Evolutionary conservation across 2,797 vertebrate species (phyloP).

Genomic region (Cuculus canorus): DNA sequence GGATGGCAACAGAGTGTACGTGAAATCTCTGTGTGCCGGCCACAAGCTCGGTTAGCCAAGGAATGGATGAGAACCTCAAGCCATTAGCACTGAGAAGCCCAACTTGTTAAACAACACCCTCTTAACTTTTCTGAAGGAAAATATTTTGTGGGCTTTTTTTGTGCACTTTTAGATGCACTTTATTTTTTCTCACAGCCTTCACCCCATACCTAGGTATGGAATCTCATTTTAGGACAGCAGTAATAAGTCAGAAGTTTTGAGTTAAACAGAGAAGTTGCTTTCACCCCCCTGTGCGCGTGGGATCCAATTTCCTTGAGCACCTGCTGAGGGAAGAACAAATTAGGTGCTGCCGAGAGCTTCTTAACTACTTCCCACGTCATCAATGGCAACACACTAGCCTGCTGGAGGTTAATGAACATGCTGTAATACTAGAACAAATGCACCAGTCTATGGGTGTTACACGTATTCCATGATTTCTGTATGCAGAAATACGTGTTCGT

Average conservation of each 20-base stretch:
- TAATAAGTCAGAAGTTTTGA: constrained; percentile 40
- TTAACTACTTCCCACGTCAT: constrained; percentile 60
- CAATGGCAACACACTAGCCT: constrained; percentile 57
- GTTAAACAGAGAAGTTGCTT: constrained; percentile 30
- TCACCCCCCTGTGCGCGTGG: background rate
- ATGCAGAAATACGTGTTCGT: background rate
- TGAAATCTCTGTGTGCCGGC: rapidly evolving
- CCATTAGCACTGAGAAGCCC: background rate
- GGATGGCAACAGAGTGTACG: rapidly evolving
- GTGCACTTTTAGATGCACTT: background rate
- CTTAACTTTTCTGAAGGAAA: background rate
- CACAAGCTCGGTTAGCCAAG: background rate
- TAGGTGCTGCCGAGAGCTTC: constrained; percentile 54
- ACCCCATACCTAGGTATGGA: background rate
- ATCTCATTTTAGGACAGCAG: constrained; percentile 15
- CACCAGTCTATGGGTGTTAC: background rate
- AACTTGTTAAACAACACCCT: background rate
- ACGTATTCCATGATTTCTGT: constrained; percentile 3
- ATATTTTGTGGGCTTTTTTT: background rate
- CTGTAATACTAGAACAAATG: constrained; percentile 19
- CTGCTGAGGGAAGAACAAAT: constrained; percentile 60
- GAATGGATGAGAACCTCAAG: background rate
- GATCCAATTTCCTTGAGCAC: constrained; percentile 58
- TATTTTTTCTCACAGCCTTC: background rate
- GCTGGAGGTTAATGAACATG: constrained; percentile 60